Evolutionary conservation across 2,113 vertebrate genomes (phyloP).

Genomic region (Lophotis ruficrista): DNA sequence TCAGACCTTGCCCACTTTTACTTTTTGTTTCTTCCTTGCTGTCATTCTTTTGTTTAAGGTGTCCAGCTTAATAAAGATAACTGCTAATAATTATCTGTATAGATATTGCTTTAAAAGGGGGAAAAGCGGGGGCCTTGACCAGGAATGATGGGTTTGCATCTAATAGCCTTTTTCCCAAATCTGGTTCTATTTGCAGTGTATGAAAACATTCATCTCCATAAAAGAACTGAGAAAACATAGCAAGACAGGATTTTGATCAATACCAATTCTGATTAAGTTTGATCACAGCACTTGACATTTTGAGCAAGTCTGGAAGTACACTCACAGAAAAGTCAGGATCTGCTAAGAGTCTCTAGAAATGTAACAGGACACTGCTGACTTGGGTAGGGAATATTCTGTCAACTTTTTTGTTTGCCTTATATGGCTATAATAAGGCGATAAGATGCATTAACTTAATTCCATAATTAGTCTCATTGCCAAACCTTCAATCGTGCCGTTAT

Average conservation of each 20-base stretch:
- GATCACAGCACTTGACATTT: conserved; percentile 34
- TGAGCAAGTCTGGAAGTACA: background rate
- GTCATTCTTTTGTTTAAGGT: background rate
- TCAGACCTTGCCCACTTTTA: background rate
- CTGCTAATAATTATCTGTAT: background rate
- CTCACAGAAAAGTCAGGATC: background rate
- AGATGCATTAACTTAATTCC: background rate
- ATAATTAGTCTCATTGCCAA: background rate
- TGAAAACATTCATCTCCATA: conserved; percentile 24
- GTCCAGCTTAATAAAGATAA: background rate
- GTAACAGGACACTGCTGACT: background rate
- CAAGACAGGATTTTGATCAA: conserved; percentile 19
- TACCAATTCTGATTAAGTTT: conserved; percentile 27
- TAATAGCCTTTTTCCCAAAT: background rate
- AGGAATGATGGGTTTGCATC: background rate
- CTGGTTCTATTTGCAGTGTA: background rate
- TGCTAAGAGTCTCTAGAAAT: background rate
- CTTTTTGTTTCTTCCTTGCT: background rate
- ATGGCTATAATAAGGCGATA: background rate
- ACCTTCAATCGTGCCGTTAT: background rate
- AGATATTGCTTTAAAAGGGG: background rate
- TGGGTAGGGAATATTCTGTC: background rate
- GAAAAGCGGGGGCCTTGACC: background rate
- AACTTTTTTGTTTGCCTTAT: background rate
- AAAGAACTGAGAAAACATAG: background rate